Evolutionary conservation across 2,113 vertebrate genomes (phyloP).

Genomic region (Cacatua alba): DNA sequence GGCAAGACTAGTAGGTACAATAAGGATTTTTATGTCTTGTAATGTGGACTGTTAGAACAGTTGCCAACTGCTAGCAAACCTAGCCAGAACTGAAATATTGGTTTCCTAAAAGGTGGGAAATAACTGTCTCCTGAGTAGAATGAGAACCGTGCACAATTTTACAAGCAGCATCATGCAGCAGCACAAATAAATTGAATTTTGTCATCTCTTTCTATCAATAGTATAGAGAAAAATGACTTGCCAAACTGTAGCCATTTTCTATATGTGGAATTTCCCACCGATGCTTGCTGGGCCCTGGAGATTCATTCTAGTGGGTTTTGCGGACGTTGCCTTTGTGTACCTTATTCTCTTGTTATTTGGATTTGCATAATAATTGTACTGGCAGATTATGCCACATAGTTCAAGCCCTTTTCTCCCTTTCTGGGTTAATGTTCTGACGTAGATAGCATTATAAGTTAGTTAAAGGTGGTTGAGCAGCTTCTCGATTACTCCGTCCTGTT

Average conservation of each 20-base stretch:
- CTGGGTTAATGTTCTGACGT: background rate
- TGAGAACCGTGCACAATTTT: background rate
- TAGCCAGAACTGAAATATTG: background rate
- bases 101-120: background rate
- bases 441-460: background rate
- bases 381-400: background rate
- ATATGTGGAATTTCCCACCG: background rate
- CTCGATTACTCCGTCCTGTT: background rate
- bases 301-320: background rate
- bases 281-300: background rate
- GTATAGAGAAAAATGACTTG: background rate
- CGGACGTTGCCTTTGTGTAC: background rate
- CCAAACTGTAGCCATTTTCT: background rate
- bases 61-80: background rate
- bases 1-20: fast-evolving
- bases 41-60: background rate
- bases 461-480: background rate
- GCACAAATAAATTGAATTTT: background rate
- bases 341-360: background rate
- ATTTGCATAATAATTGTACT: background rate
- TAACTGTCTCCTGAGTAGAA: background rate
- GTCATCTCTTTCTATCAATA: background rate
- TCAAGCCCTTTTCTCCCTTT: background rate
- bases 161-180: background rate
- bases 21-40: background rate